Evolutionary conservation across 2,797 vertebrate genomes (phyloP).

Genomic region (Periophthalmus magnuspinnatus): DNA sequence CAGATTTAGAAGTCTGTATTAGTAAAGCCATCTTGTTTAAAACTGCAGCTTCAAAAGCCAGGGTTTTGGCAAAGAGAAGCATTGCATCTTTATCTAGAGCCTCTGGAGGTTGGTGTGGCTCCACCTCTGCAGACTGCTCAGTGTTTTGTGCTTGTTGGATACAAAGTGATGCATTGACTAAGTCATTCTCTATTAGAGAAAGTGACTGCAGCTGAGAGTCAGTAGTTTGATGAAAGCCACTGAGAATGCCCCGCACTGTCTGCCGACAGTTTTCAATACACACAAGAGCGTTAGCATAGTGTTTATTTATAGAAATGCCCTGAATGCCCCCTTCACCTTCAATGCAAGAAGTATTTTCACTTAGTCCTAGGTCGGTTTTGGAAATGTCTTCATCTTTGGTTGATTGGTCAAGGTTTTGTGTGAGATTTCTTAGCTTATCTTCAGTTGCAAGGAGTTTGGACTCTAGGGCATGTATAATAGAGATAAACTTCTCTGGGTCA

Average conservation of each 20-base stretch:
- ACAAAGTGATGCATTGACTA: constrained; percentile 72
- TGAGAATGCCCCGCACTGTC: constrained; percentile 80
- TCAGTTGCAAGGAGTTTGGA: constrained; percentile 90
- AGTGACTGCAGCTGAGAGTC: constrained; percentile 67
- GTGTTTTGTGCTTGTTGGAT: constrained; percentile 67
- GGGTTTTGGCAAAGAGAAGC: constrained; percentile 82
- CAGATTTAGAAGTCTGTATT: constrained; percentile 81
- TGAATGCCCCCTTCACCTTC: constrained; percentile 61
- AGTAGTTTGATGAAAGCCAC: constrained; percentile 55
- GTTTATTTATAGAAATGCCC: constrained; percentile 69
- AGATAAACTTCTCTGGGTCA: constrained; percentile 88
- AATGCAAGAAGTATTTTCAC: constrained; percentile 61
- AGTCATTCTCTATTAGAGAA: constrained; percentile 73
- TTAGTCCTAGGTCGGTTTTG: constrained; percentile 68
- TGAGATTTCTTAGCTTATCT: constrained; percentile 89
- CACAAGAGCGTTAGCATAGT: constrained; percentile 81
- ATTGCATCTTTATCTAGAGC: constrained; percentile 69
- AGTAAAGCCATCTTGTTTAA: constrained; percentile 89
- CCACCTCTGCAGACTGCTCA: constrained; percentile 28
- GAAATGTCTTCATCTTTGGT: constrained; percentile 72
- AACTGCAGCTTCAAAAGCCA: constrained; percentile 87
- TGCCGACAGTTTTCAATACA: constrained; percentile 86
- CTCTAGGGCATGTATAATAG: constrained; percentile 90
- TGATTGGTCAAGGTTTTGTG: constrained; percentile 80
- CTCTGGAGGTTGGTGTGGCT: constrained; percentile 45